Evolutionary conservation across 2,888 invertebrate genomes (phyloP).

Genomic region (Rapana venosa): DNA sequence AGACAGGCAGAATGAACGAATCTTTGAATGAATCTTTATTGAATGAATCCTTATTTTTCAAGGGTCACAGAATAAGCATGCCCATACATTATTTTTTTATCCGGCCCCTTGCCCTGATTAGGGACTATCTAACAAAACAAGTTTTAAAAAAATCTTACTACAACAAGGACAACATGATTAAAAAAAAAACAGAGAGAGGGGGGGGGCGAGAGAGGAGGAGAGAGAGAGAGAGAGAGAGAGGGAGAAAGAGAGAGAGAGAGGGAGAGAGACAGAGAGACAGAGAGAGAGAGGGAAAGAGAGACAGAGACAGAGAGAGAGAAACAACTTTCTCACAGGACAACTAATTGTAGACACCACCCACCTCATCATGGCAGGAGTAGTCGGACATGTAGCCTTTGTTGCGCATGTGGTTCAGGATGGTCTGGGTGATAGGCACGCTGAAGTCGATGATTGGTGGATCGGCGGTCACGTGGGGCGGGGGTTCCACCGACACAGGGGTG

Average conservation of each 20-base stretch:
- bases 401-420: conserved; percentile 84
- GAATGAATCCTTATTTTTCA: no score
- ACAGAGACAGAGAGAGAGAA: not conserved
- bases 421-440: conserved; percentile 92
- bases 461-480: conserved; percentile 44
- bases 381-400: conserved; percentile 61
- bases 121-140: no score
- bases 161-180: no score
- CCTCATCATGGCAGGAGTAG: conserved; percentile 62
- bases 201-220: not conserved
- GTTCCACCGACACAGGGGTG: conserved; percentile 1
- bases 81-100: no score
- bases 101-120: no score
- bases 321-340: not conserved
- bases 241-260: not conserved
- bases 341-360: conserved; percentile 42
- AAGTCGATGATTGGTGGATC: conserved; percentile 84
- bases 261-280: not conserved
- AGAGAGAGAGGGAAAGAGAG: not conserved
- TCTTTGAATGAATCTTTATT: no score
- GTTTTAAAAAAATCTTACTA: no score
- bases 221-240: not conserved
- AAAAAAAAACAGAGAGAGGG: no score
- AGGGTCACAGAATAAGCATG: no score
- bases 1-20: no score